Base-by-base conservation (phyloP, 2,888 invertebrate species). In the Tenthredo scrophulariae region DNA sequence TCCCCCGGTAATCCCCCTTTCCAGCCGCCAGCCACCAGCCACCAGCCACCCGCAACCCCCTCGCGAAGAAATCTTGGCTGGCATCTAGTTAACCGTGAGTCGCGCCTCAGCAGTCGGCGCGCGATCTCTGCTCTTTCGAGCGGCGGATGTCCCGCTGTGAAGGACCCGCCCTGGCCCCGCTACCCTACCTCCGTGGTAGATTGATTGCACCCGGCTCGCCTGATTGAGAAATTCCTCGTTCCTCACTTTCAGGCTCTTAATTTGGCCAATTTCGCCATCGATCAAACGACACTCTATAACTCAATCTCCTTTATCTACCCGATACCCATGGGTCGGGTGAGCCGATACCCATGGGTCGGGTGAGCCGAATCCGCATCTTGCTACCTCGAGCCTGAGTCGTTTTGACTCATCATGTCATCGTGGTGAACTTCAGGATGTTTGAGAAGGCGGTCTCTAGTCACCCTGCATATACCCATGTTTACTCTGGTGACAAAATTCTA, bases 41-140 rank as follows among this genome's bases (percentile, higher is more conserved):
- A 43, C 72, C 40, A 43, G 72, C 80, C 33, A 62, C 80, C 80
- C 80, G 58, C 80, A 50, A 62, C 58, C 89, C 89, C 90, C 90
- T 89, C 90, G 90, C 89, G 87, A 86, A 89, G 89, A 90, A 89
- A 89, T 89, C 90, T 89, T 87, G 88, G 88, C 88, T 89, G 89
- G 89, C 89, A 89, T 89, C 89, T 89, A 89, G 90, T 89, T 89
- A 89, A 89, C 89, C 89, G 86, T 33, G 88, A 89, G 89, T 80
- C 80, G 80, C 80, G 80, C 80, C 80, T 80, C 58, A 58, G 58
- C 80, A 62, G 40, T 62, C 80, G 62, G 62, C 80, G 22, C 80
- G 80, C 80, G 80, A 62, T 80, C 80, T 80, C 80, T 80, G 58
- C 80, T 80, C 80, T 80, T 62, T 80, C 40, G 80, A 80, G 58